Evolutionary conservation across 1,140 invertebrate species (phyloP), one percentile per base, ranked within the genome.

Genomic region (Brachionus angularis): DNA sequence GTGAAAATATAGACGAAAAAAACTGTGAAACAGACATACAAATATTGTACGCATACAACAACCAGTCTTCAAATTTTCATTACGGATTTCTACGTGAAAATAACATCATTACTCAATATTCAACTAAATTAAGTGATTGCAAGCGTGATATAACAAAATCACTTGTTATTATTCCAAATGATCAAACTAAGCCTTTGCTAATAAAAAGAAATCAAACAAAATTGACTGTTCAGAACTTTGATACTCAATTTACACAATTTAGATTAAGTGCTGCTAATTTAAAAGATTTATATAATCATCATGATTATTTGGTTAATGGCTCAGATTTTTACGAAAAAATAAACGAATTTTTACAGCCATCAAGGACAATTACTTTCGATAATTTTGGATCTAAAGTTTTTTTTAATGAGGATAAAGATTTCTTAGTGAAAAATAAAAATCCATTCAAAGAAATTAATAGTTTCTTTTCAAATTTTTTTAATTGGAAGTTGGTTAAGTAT

Each of bases 71-170:
- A 12, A 1, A 27, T 1, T 49, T 49, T 23, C 23, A 49, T 7
- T 25, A 10, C 3, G 47, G 47, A 10, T 49, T 49, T 49, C 23
- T 49, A 10, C 47, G 47, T 12, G 3, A 50, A 29, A 27, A 50
- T 50, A 50, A 50, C 14, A 50, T 50, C 12, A 50, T 50, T 2
- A 50, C 47, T 27, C 47, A 50, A 50, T 50, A 50, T 12, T 50
- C 47, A 14, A 27, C 47, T 29, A n/a, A 50, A 27, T 5, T 27
- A 50, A 50, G 3, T 10, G 23, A 2, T 12, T 50, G 47, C 47
- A 50, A 50, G 7, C 47, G n/a, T n/a, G n/a, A n/a, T n/a, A n/a
- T n/a, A n/a, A n/a, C n/a, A n/a, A n/a, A 50, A 50, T 50, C 47
- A 1, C 7, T 50, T 0, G 29, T 50, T 27, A 8, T 50, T 10